These are phyloP conservation scores for Cheilosia grossa DNA, from an alignment of 2,888 invertebrate genomes.

Conservation along the genomic window DNA sequence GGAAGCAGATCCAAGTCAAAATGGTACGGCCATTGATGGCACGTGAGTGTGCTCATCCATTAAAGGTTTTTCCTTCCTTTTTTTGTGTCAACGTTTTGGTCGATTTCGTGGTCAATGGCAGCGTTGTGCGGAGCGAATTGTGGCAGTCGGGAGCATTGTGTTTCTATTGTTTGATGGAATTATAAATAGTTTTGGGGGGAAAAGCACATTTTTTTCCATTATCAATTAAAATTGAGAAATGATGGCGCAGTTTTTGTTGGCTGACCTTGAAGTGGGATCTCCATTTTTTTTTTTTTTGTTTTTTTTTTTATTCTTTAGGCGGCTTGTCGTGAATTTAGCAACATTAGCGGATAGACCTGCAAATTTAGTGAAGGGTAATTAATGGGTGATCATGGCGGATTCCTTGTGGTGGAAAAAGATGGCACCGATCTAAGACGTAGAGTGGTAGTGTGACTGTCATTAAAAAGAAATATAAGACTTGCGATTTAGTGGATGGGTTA, in stretches of 20 bases:
- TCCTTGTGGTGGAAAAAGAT: neutral
- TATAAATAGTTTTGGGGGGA: constrained; percentile 17
- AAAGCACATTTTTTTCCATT: neutral
- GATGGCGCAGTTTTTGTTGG: constrained; percentile 14
- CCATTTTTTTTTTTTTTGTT: constrained; percentile 34
- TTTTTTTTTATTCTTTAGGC: constrained; percentile 23
- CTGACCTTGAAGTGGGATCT: constrained; percentile 37
- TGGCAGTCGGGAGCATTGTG: neutral
- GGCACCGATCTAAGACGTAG: too few relatives aligned
- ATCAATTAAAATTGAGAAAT: constrained; percentile 24
- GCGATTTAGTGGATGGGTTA: too few relatives aligned
- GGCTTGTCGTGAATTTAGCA: constrained; percentile 13
- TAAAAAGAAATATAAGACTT: too few relatives aligned
- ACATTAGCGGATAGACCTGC: constrained; percentile 10
- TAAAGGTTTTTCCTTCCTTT: constrained; percentile 25
- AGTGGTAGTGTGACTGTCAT: too few relatives aligned
- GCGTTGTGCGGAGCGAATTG: constrained; percentile 1
- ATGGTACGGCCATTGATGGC: neutral
- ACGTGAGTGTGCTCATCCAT: constrained; percentile 63
- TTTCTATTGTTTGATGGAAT: constrained; percentile 15
- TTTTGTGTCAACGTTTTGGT: constrained; percentile 5
- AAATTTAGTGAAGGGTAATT: neutral
- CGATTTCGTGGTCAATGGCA: constrained; percentile 69
- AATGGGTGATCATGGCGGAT: neutral
- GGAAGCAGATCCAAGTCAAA: constrained; percentile 35